Base-by-base conservation (phyloP, 2,888 invertebrate genomes). In the Chrysolina americana region DNA sequence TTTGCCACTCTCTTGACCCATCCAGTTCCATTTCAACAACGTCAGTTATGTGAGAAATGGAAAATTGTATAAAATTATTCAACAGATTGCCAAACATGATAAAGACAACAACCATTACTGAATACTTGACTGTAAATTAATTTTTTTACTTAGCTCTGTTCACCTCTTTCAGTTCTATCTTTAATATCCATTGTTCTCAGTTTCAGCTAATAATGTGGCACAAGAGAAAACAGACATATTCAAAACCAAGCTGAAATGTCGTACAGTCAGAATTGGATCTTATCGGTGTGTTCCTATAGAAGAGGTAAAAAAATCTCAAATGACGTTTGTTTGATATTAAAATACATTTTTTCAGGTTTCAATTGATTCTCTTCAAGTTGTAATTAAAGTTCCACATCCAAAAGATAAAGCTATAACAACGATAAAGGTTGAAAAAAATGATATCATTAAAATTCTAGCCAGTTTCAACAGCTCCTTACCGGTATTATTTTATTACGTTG, bases 201-300 rank as follows among this genome's bases (percentile, higher is more conserved):
- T 65, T 73, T 15, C 47, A 74, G 69, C 59, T 56, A 56, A 71
- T 10, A 47, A 65, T 41, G 59, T 65, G 59, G 65, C 64, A 44
- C 70, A 56, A 36, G 47, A 64, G 1, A 68, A 73, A 36, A 64
- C 69, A n/a, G 73, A 76, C 17, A 53, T 65, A 10, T 44, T 78
- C 8, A 79, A 70, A 53, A 75, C 79, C 9, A 70, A 71, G 53
- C 69, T 87, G 21, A 75, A 79, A 74, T 96, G 96, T 87, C 91
- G 95, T 80, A 94, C 94, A 21, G 92, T 97, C 71, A 91, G 96
- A 78, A 93, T 97, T 85, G 97, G 97, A 50, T 95, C 96, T 17
- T 95, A 95, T 86, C 93, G 94, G 89, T 94, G 93, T 84, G 90
- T 92, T 79, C 94, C 95, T 36, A 91, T 90, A 75, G 94, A 95